A percentile compares a stretch with the other conserved stretches of the same genome.
phyloP scores from a whole-genome alignment of 2,888 invertebrate species.

The Drosophila meridionalis region DNA sequence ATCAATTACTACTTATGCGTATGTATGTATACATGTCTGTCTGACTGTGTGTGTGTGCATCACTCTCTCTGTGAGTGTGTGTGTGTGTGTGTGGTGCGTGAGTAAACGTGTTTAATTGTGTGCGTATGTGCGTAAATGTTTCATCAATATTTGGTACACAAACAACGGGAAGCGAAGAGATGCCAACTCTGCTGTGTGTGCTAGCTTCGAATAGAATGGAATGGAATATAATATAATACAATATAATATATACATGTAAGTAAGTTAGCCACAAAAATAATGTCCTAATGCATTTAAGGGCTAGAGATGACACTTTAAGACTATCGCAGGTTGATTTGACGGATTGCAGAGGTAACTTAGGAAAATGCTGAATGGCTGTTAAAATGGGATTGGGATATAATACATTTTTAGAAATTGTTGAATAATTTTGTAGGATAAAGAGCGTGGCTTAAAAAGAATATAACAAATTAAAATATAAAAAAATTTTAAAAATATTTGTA shows the following conservation, averaged over 20 bases:
- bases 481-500: not conserved
- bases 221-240: slow-evolving; percentile 25
- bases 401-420: not conserved
- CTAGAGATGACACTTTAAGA: slow-evolving; percentile 38
- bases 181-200: slow-evolving; percentile 51
- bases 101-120: slow-evolving; percentile 77
- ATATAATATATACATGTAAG: slow-evolving; percentile 42
- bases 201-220: slow-evolving; percentile 20
- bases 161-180: slow-evolving; percentile 57
- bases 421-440: too few species aligned
- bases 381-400: too few species aligned
- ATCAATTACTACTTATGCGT: slow-evolving; percentile 72
- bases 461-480: not conserved
- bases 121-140: slow-evolving; percentile 78
- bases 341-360: not conserved
- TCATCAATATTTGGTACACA: slow-evolving; percentile 76
- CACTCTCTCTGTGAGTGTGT: slow-evolving; percentile 60
- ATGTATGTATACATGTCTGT: slow-evolving; percentile 38
- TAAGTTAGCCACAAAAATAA: slow-evolving; percentile 63
- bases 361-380: not conserved
- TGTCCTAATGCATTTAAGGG: slow-evolving; percentile 57
- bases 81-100: slow-evolving; percentile 68
- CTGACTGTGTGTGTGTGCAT: slow-evolving; percentile 27
- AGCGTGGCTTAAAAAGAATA: too few species aligned
- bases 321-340: slow-evolving; percentile 15